These are phyloP conservation scores for Drosophila hydei DNA, from an alignment of 1,140 invertebrate genomes.

Conservation along the genomic window DNA sequence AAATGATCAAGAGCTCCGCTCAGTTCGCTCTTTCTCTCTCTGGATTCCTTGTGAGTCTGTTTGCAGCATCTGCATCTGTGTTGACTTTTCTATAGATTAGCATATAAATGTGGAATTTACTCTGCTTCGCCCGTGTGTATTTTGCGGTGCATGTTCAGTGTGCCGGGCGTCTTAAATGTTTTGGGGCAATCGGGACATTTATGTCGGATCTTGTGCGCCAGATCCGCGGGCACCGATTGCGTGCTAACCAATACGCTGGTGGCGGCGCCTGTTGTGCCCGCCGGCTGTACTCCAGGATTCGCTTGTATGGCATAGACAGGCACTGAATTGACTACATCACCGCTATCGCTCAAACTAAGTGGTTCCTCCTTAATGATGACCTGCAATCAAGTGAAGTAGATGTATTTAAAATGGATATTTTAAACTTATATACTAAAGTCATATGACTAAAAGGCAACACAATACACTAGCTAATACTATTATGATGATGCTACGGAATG, in stretches of 20 bases:
- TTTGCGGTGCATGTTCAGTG: constrained; percentile 81
- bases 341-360: constrained; percentile 70
- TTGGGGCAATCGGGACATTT: constrained; percentile 82
- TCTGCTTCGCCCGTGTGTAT: constrained; percentile 84
- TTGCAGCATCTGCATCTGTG: constrained; percentile 10
- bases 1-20: not conserved
- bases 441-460: not conserved
- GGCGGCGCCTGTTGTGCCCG: constrained; percentile 36
- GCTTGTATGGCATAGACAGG: constrained; percentile 82
- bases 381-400: constrained; percentile 31
- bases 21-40: too few species aligned
- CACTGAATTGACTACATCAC: constrained; percentile 69
- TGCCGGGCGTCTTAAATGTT: constrained; percentile 81
- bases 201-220: constrained; percentile 77
- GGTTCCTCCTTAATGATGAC: constrained; percentile 81
- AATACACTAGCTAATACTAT: not conserved
- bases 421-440: too few species aligned
- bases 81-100: not conserved
- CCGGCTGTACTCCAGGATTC: constrained; percentile 54
- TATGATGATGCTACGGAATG: too few species aligned
- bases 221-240: constrained; percentile 64
- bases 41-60: not conserved
- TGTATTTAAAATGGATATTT: constrained; percentile 6
- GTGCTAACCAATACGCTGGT: constrained; percentile 77
- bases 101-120: constrained; percentile 67